Percentiles rank a stretch among this genome's conserved stretches.
Evolutionary conservation across 1,140 invertebrate genomes (phyloP).

Genomic region (Triops longicaudatus): DNA sequence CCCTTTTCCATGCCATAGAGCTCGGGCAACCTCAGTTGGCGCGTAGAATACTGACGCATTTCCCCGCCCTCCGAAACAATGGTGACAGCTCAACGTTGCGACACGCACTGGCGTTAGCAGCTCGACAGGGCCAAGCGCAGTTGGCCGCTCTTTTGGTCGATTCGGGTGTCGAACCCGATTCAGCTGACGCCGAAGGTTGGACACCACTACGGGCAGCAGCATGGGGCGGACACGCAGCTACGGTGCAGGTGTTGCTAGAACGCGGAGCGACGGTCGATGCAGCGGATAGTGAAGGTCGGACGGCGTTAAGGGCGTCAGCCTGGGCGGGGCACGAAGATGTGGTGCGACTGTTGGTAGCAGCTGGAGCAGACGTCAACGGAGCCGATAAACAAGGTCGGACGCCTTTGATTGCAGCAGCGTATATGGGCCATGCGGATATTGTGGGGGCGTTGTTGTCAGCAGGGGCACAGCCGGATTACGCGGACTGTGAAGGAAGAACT

Average conservation of each 20-base stretch:
- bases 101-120: slow-evolving; percentile 23
- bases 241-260: slow-evolving; percentile 61
- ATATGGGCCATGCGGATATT: slow-evolving; percentile 82
- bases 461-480: slow-evolving; percentile 75
- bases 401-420: slow-evolving; percentile 64
- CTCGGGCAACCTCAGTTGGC: slow-evolving; percentile 18
- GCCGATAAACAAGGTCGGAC: slow-evolving; percentile 79
- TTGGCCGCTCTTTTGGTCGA: slow-evolving; percentile 47
- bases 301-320: slow-evolving; percentile 76
- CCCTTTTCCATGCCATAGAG: slow-evolving; percentile 23
- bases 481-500: slow-evolving; percentile 82
- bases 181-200: slow-evolving; percentile 44
- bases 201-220: slow-evolving; percentile 48
- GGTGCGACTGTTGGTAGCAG: slow-evolving; percentile 66
- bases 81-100: slow-evolving; percentile 9
- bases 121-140: slow-evolving; percentile 25
- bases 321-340: slow-evolving; percentile 86
- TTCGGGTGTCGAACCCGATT: slow-evolving; percentile 51
- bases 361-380: slow-evolving; percentile 70
- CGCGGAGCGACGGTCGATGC: slow-evolving; percentile 70
- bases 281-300: slow-evolving; percentile 75
- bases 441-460: slow-evolving; percentile 74
- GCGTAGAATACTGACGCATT: slow-evolving; percentile 8
- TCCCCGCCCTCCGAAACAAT: not conserved
- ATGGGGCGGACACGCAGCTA: slow-evolving; percentile 73